Evolutionary conservation across 2,113 vertebrate genomes (phyloP), one percentile per base, ranked within the genome.

Genomic region (Promerops cafer): DNA sequence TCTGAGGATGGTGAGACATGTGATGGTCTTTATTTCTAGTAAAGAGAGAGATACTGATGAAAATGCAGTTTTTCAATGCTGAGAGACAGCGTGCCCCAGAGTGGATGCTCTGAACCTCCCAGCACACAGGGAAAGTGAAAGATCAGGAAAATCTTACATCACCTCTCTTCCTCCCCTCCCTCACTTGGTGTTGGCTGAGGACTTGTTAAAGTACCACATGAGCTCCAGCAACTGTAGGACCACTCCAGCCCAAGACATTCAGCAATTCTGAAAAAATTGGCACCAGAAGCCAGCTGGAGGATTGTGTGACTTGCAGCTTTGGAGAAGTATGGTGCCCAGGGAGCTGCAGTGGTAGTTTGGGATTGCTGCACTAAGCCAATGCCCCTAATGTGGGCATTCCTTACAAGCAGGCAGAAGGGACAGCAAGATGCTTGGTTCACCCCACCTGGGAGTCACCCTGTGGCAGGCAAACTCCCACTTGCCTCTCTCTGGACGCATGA

Each of bases 331-430:
- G 2, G 63, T 79, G 52, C 42, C 37, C 39, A 30, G 6, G 35
- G n/a, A 45, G 37, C 71, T 78, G 60, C 2, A 3, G 10, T 28
- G 47, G 23, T 39, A 7, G 26, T 3, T 79, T 2, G 2, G 53
- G 64, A 53, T 54, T 0, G 0, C 37, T 3, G 2, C 33, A 6
- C 18, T 27, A 24, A 78, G 40, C 22, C 42, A 47, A 0, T 35
- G 33, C 12, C 39, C 50, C 31, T 33, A 5, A 7, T 1, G 11
- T 66, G 59, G 23, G 28, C 3, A 0, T 56, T 80, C 40, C 45
- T 13, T 68, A 5, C 3, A 1, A 11, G 18, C 26, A 44, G 45
- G 70, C 23, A 81, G 74, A 63, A 82, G 27, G 49, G 22, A 45
- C 27, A 57, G 21, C 24, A 45, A 9, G n/a, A 4, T 37, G 40